Percentiles rank a stretch among this genome's conserved stretches.
These are phyloP conservation scores for Diarsia dahlii DNA, from an alignment of 2,888 invertebrate species.

Conservation along the genomic window DNA sequence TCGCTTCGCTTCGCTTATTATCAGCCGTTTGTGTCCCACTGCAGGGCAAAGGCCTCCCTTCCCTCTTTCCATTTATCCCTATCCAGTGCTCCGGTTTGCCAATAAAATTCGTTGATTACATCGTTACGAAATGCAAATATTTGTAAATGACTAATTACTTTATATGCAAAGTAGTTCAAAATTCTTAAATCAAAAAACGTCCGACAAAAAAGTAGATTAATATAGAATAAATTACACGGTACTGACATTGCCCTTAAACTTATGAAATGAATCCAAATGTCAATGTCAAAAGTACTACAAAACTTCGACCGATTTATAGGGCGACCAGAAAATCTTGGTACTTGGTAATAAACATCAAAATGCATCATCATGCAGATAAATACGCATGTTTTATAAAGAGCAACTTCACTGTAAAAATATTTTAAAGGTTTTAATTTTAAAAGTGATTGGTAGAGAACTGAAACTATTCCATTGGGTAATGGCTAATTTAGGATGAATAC, in stretches of 20 bases:
- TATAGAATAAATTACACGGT: conserved; percentile 57
- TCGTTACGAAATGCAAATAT: conserved; percentile 35
- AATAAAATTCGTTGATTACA: neutral
- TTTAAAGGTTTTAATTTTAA: neutral
- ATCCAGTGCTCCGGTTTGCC: too few relatives aligned
- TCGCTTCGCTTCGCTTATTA: too few relatives aligned
- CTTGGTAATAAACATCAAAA: neutral
- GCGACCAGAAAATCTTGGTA: conserved; percentile 16
- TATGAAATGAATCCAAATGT: conserved; percentile 58
- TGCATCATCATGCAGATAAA: neutral
- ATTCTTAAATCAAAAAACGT: conserved; percentile 36
- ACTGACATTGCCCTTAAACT: conserved; percentile 62
- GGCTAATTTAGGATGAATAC: neutral
- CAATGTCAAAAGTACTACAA: conserved; percentile 55
- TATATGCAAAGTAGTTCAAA: conserved; percentile 24
- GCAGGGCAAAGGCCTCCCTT: too few relatives aligned
- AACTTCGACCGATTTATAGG: conserved; percentile 30
- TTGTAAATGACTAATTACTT: conserved; percentile 22
- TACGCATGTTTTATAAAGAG: too few relatives aligned
- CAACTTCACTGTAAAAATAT: neutral
- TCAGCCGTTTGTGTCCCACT: too few relatives aligned
- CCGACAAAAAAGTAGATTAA: conserved; percentile 52
- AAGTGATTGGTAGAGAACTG: neutral
- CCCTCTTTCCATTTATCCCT: too few relatives aligned
- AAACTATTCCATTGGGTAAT: conserved; percentile 11